Evolutionary conservation across 2,113 vertebrate genomes (phyloP).

Genomic region (Rhynchomys soricoides): DNA sequence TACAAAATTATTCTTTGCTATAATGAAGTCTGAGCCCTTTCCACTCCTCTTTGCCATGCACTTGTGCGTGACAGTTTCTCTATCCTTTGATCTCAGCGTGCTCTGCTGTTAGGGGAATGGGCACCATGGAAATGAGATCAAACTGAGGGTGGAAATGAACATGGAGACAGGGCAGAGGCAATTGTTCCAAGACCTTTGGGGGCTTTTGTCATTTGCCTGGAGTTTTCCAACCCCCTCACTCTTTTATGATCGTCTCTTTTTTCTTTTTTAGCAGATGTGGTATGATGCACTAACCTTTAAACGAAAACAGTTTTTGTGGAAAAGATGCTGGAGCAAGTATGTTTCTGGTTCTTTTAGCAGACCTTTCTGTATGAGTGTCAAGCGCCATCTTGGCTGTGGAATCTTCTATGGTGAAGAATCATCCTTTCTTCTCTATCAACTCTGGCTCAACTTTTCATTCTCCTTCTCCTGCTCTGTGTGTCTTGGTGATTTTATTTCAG

Average conservation of each 20-base stretch:
- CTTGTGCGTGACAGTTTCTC: neutral
- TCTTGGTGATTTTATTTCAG: neutral
- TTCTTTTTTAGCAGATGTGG: neutral
- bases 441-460: neutral
- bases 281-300: neutral
- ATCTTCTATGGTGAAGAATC: neutral
- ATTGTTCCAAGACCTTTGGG: neutral
- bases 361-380: neutral
- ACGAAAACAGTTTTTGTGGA: slow-evolving; percentile 37
- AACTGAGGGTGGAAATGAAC: neutral
- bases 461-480: neutral
- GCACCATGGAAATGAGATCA: slow-evolving; percentile 39
- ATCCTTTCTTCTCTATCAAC: neutral
- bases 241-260: neutral
- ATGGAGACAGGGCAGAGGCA: neutral
- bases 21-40: slow-evolving; percentile 60
- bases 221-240: slow-evolving; percentile 13
- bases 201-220: slow-evolving; percentile 18
- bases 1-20: slow-evolving; percentile 61
- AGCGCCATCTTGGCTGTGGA: neutral
- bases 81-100: slow-evolving; percentile 63
- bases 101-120: slow-evolving; percentile 12
- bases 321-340: neutral
- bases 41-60: neutral
- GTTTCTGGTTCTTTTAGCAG: slow-evolving; percentile 26